Evolutionary conservation across 2,797 vertebrate species (phyloP).

Genomic region (Bufotes viridis): DNA sequence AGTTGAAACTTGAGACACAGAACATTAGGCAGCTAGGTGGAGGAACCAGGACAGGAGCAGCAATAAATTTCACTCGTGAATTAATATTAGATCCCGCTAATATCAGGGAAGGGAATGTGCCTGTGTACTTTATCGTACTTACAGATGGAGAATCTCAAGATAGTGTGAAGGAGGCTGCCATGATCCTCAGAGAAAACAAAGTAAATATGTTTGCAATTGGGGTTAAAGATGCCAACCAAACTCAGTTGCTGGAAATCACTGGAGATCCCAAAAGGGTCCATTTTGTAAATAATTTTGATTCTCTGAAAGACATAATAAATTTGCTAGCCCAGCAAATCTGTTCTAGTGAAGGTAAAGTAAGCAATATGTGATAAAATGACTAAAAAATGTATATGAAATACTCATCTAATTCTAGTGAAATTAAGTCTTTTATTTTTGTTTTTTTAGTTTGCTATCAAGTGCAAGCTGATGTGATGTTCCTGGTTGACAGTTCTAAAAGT

Average conservation of each 20-base stretch:
- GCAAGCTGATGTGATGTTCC: conserved; percentile 73
- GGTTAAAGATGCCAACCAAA: conserved; percentile 57
- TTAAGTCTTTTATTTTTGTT: conserved; percentile 9
- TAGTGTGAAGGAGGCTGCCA: conserved; percentile 57
- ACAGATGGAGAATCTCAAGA: conserved; percentile 65
- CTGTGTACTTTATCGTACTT: conserved; percentile 67
- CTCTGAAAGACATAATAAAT: conserved; percentile 70
- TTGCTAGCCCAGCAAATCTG: conserved; percentile 71
- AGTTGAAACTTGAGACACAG: conserved; percentile 62
- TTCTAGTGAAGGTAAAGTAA: conserved; percentile 69
- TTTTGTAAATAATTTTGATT: conserved; percentile 67
- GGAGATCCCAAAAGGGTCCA: conserved; percentile 59
- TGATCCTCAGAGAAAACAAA: conserved; percentile 58
- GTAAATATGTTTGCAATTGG: conserved; percentile 65
- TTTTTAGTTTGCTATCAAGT: conserved; percentile 70
- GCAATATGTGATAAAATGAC: neutral
- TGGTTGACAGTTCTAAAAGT: conserved; percentile 73
- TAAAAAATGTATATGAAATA: neutral
- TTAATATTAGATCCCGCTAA: conserved; percentile 58
- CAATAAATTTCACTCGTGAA: conserved; percentile 63
- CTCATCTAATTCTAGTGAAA: neutral
- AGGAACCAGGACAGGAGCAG: conserved; percentile 57
- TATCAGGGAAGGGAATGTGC: neutral
- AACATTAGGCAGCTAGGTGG: conserved; percentile 60
- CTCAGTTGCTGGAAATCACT: conserved; percentile 65